phyloP scores from a whole-genome alignment of 2,113 vertebrate genomes.

The Corynorhinus townsendii region DNA sequence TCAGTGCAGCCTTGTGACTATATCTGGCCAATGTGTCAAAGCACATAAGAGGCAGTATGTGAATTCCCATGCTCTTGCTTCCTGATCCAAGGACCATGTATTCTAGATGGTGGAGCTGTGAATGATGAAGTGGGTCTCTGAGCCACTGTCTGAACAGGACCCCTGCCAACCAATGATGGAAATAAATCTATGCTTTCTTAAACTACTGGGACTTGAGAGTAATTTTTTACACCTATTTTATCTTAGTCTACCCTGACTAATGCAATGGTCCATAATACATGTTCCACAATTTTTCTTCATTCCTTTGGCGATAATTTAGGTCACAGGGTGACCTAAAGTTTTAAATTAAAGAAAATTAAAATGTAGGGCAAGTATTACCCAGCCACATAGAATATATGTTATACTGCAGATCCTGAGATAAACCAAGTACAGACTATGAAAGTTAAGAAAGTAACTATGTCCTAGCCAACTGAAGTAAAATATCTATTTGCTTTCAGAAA shows the following conservation, averaged over 20 bases:
- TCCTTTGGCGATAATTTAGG: background rate
- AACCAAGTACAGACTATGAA: background rate
- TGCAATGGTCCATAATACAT: background rate
- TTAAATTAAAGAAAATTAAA: background rate
- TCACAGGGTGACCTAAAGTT: background rate
- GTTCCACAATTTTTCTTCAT: background rate
- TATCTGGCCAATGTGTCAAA: background rate
- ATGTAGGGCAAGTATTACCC: background rate
- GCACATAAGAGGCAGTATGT: background rate
- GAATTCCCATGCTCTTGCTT: background rate
- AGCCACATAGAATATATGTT: background rate
- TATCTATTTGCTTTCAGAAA: conserved; percentile 28
- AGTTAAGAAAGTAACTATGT: background rate
- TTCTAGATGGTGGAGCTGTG: background rate
- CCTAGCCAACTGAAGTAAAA: conserved; percentile 17
- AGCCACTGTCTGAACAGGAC: background rate
- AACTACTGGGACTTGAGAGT: background rate
- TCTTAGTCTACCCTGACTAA: background rate
- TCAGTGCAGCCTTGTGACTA: background rate
- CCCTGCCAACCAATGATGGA: background rate
- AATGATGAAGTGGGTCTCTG: background rate
- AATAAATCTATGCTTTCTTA: background rate
- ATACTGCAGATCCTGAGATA: background rate
- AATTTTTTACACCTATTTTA: background rate
- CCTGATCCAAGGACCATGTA: background rate